Conservation (phyloP, 2,113 vertebrate species). For the Dinomys branickii region DNA sequence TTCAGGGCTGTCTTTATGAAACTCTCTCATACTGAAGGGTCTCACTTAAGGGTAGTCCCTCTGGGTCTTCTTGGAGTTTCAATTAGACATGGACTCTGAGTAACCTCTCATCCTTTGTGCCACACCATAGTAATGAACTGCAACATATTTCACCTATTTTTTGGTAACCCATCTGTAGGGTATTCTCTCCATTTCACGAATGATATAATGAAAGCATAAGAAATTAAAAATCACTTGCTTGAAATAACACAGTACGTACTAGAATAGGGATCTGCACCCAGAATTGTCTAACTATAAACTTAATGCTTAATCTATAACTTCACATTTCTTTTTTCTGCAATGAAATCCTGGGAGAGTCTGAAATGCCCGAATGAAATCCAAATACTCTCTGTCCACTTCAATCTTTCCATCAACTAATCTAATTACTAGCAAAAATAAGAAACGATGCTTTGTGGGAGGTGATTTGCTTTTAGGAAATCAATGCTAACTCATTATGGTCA, state of each 20-base stretch:
- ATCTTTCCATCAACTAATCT: neutral
- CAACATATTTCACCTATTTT: neutral
- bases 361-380: neutral
- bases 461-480: neutral
- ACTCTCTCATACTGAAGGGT: neutral
- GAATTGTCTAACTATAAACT: neutral
- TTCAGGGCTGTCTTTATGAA: neutral
- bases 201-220: neutral
- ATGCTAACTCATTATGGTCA: neutral
- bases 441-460: neutral
- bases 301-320: neutral
- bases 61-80: neutral
- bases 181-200: neutral
- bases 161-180: neutral
- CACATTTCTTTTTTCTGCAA: neutral
- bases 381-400: neutral
- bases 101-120: neutral
- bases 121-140: neutral
- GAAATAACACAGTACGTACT: neutral
- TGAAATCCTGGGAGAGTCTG: neutral
- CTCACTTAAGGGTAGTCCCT: neutral
- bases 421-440: constrained; percentile 16
- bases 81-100: neutral
- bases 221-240: neutral
- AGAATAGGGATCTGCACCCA: neutral